A percentile compares a stretch with the other conserved stretches of the same genome.
Conservation (phyloP, 2,113 vertebrate species). For the Columba janthina region DNA sequence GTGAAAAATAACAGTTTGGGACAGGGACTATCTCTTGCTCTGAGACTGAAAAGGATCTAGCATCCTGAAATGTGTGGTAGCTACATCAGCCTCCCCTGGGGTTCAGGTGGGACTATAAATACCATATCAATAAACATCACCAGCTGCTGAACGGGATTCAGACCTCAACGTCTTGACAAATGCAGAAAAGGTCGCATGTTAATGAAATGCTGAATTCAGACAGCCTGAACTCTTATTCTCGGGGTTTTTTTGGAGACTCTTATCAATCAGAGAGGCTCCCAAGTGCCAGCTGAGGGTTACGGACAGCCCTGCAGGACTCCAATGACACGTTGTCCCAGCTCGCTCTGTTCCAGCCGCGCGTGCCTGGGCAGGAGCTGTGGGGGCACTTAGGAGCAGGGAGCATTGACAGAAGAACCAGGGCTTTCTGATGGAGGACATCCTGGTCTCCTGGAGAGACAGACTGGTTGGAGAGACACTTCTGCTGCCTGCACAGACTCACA, state of each 20-base stretch:
- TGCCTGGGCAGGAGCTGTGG: neutral
- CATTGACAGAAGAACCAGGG: neutral
- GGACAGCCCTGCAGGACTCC: neutral
- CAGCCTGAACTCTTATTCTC: neutral
- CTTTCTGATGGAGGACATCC: neutral
- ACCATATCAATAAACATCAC: neutral
- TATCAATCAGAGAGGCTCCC: neutral
- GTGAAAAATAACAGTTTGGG: neutral
- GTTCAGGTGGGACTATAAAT: neutral
- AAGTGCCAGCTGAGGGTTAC: neutral
- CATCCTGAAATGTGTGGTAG: neutral
- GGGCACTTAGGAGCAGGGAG: neutral
- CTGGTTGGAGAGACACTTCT: neutral
- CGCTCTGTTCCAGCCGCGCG: rapidly evolving
- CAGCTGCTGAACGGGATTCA: neutral
- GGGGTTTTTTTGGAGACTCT: neutral
- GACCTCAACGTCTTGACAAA: rapidly evolving
- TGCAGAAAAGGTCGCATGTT: neutral
- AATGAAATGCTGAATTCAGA: neutral
- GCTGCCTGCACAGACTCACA: constrained; percentile 81
- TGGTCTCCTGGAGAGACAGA: neutral
- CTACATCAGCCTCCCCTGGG: neutral
- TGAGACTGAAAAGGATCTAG: neutral
- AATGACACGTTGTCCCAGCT: neutral
- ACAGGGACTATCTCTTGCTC: neutral